These are phyloP conservation scores for Calephelis virginiensis DNA, from an alignment of 1,140 invertebrate species.

Conservation along the genomic window DNA sequence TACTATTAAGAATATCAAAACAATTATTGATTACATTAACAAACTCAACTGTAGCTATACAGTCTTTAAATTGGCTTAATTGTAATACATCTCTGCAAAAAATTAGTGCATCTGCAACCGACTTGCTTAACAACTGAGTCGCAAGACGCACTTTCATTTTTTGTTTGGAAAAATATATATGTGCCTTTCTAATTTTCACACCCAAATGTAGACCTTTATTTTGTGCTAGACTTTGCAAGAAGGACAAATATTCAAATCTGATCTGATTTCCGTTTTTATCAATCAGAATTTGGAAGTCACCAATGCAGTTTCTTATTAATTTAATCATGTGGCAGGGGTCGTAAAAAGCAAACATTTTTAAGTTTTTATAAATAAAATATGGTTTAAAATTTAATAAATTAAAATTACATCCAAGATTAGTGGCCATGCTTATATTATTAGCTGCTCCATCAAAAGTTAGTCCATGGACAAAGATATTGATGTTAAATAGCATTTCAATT, in stretches of 20 bases:
- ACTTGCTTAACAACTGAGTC: slow-evolving; percentile 24
- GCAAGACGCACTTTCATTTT: slow-evolving; percentile 31
- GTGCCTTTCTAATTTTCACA: slow-evolving; percentile 18
- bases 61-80: slow-evolving; percentile 27
- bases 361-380: slow-evolving; percentile 18
- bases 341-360: background rate
- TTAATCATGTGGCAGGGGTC: slow-evolving; percentile 7
- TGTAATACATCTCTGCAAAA: slow-evolving; percentile 23
- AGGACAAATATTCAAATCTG: background rate
- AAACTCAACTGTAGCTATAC: slow-evolving; percentile 25
- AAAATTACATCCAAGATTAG: slow-evolving; percentile 20
- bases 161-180: slow-evolving; percentile 22
- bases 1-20: no score
- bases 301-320: background rate
- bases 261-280: slow-evolving; percentile 2
- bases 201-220: background rate
- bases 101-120: slow-evolving; percentile 20
- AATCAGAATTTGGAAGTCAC: background rate
- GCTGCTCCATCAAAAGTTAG: slow-evolving; percentile 25
- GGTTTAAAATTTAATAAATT: background rate
- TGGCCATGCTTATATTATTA: slow-evolving; percentile 20
- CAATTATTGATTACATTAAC: slow-evolving; percentile 23
- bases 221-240: slow-evolving; percentile 2
- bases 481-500: slow-evolving; percentile 3
- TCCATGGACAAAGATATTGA: slow-evolving; percentile 6